phyloP scores from a whole-genome alignment of 2,113 vertebrate species.

The Trochalopteron elliotii region DNA sequence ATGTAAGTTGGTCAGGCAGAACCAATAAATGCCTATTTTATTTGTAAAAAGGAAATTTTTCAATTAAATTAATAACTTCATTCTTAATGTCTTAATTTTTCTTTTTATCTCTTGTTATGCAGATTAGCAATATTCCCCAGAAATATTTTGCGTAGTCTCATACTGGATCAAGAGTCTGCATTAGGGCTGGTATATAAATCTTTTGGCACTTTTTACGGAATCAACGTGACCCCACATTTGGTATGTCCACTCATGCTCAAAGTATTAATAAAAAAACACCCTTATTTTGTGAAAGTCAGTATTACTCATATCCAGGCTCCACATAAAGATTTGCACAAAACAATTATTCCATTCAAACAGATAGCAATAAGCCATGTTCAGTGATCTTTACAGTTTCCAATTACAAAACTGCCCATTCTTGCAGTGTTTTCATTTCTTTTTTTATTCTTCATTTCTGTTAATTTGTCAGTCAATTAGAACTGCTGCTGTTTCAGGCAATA shows the following conservation, averaged over 20 bases:
- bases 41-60: background rate
- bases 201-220: background rate
- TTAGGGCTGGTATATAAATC: background rate
- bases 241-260: background rate
- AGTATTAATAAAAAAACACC: background rate
- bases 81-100: background rate
- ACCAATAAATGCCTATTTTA: background rate
- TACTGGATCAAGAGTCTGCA: background rate
- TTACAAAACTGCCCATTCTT: slow-evolving; percentile 14
- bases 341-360: background rate
- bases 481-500: background rate
- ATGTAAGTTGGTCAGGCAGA: background rate
- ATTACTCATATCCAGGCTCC: background rate
- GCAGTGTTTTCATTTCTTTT: slow-evolving; percentile 6
- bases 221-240: background rate
- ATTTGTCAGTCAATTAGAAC: slow-evolving; percentile 13
- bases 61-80: background rate
- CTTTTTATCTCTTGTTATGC: background rate
- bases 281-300: background rate
- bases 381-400: background rate
- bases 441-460: background rate
- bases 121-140: background rate
- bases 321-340: background rate
- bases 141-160: background rate
- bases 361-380: background rate